Evolutionary conservation across 2,113 vertebrate genomes (phyloP).

Genomic region (Equus przewalskii): DNA sequence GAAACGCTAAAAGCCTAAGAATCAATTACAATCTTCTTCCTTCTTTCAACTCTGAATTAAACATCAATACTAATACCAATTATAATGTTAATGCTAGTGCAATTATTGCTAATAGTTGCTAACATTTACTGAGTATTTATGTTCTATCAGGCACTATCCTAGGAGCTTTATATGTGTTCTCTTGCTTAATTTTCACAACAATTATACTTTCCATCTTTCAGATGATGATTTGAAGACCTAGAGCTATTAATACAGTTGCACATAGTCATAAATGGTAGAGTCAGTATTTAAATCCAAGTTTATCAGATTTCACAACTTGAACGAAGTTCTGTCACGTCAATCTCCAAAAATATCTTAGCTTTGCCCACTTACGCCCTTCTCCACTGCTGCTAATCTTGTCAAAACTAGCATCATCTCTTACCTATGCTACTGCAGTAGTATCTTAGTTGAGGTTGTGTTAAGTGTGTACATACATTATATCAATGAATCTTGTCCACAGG

Average conservation of each 20-base stretch:
- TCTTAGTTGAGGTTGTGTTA: not conserved
- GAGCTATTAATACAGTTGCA: not conserved
- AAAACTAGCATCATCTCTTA: constrained; percentile 18
- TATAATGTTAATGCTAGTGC: not conserved
- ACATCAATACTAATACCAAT: not conserved
- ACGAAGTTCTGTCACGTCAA: not conserved
- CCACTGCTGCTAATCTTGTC: not conserved
- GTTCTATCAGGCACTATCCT: not conserved
- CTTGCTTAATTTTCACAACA: constrained; percentile 4
- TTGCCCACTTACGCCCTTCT: not conserved
- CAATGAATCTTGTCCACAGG: not conserved
- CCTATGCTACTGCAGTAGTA: not conserved
- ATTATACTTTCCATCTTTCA: not conserved
- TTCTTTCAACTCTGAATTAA: constrained; percentile 23
- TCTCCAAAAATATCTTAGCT: not conserved
- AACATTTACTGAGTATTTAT: constrained; percentile 17
- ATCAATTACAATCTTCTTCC: not conserved
- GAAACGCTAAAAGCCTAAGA: constrained; percentile 14
- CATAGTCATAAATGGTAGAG: not conserved
- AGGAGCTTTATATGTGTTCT: not conserved
- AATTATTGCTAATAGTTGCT: constrained; percentile 44
- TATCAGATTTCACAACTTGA: constrained; percentile 40
- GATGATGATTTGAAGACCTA: not conserved
- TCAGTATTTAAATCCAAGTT: not conserved
- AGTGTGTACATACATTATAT: not conserved